Percentiles rank a stretch among this genome's conserved stretches.
These are phyloP conservation scores for Xanthorhoe spadicearia DNA, from an alignment of 2,888 invertebrate genomes.

Conservation along the genomic window DNA sequence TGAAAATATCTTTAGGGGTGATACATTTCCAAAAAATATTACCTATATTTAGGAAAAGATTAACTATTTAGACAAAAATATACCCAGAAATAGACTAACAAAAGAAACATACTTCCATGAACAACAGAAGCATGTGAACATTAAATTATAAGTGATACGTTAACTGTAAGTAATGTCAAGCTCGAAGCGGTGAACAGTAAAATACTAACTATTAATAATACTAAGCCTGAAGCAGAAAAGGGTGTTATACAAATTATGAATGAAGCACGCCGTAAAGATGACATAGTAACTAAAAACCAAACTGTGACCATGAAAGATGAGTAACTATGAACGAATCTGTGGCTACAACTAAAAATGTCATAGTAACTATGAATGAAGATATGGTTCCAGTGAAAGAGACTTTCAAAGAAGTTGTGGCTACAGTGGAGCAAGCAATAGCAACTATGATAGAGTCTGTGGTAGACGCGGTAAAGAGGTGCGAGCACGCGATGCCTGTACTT, in stretches of 20 bases:
- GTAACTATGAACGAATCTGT: background rate
- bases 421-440: conserved; percentile 12
- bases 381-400: background rate
- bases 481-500: conserved; percentile 54
- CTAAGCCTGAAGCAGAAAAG: background rate
- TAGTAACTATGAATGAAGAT: conserved; percentile 9
- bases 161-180: background rate
- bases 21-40: conserved; percentile 1
- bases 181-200: background rate
- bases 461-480: conserved; percentile 52
- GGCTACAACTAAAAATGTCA: background rate
- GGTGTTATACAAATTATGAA: background rate
- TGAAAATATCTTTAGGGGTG: conserved; percentile 9
- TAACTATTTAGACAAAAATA: background rate
- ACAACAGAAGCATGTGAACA: background rate
- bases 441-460: conserved; percentile 56
- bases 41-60: background rate
- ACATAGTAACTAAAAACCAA: too few relatives aligned
- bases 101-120: background rate
- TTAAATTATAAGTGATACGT: background rate
- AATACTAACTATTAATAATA: background rate
- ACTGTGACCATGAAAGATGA: background rate
- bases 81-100: background rate
- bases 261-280: background rate
- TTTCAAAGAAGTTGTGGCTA: conserved; percentile 1